Conservation (phyloP, 2,113 vertebrate genomes). For the Callorhinus ursinus region DNA sequence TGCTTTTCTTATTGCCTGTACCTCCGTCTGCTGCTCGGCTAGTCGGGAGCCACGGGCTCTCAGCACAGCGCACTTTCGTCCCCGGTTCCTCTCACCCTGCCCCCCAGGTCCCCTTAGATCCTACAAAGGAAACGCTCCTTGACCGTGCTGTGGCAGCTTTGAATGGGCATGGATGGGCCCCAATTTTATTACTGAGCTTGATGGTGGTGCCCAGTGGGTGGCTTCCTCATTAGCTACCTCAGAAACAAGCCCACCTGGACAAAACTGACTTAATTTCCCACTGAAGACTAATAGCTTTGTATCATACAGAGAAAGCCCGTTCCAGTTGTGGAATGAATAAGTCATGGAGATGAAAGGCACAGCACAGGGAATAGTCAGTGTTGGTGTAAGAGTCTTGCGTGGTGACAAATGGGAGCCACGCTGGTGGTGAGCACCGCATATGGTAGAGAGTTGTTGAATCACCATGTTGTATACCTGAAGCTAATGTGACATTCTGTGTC, state of each 20-base stretch:
- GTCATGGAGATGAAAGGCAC: background rate
- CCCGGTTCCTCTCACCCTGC: background rate
- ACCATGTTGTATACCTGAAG: background rate
- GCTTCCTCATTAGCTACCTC: background rate
- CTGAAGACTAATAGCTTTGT: background rate
- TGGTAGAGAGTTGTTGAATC: background rate
- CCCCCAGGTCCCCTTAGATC: background rate
- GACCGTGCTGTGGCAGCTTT: background rate
- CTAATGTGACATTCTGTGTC: background rate
- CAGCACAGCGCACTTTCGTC: background rate
- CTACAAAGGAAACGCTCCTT: background rate
- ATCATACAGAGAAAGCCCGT: background rate
- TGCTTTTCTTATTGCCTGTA: background rate
- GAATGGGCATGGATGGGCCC: background rate
- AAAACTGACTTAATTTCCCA: background rate
- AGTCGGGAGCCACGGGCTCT: background rate
- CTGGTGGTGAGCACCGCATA: too few relatives aligned
- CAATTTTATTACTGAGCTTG: background rate
- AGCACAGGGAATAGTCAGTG: background rate
- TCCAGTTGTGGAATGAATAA: background rate
- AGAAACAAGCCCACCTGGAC: background rate
- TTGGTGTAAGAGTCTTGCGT: background rate
- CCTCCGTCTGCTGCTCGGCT: background rate
- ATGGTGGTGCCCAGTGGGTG: background rate
- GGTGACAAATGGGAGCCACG: background rate